These are phyloP conservation scores for Pseudorectes ferrugineus DNA, from an alignment of 2,113 vertebrate species.

Conservation along the genomic window DNA sequence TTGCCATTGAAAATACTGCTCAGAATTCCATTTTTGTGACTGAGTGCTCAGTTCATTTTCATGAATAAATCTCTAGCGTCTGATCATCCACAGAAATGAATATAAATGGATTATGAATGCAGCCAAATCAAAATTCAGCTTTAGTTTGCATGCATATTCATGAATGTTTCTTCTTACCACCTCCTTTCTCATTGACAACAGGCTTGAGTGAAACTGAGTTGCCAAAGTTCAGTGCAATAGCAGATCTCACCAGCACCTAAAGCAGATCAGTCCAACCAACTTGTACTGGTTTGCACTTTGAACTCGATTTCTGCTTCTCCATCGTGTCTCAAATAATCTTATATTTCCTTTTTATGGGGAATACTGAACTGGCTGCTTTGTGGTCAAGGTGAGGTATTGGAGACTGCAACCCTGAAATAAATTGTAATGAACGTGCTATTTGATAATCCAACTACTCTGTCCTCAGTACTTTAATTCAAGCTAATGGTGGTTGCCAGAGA, in stretches of 20 bases:
- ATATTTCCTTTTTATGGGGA: background rate
- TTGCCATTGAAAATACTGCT: background rate
- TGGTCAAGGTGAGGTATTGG: background rate
- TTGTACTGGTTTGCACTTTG: background rate
- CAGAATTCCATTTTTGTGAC: slow-evolving; percentile 20
- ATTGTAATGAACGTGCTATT: background rate
- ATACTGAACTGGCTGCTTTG: background rate
- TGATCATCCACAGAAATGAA: slow-evolving; percentile 34
- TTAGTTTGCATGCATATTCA: background rate
- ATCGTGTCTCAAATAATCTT: background rate
- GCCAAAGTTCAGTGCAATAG: background rate
- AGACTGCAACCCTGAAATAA: background rate
- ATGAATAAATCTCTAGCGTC: background rate
- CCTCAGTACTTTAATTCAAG: background rate
- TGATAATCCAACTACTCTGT: background rate
- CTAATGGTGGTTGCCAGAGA: background rate
- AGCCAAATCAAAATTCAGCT: slow-evolving; percentile 36
- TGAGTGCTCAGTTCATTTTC: background rate
- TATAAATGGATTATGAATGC: slow-evolving; percentile 21
- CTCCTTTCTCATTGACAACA: background rate
- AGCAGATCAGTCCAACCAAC: background rate
- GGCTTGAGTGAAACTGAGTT: background rate
- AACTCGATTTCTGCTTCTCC: background rate
- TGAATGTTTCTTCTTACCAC: background rate
- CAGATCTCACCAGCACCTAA: background rate